Evolutionary conservation across 2,888 invertebrate genomes (phyloP), one percentile per base, ranked within the genome.

Genomic region (Drosophila austrosaltans): DNA sequence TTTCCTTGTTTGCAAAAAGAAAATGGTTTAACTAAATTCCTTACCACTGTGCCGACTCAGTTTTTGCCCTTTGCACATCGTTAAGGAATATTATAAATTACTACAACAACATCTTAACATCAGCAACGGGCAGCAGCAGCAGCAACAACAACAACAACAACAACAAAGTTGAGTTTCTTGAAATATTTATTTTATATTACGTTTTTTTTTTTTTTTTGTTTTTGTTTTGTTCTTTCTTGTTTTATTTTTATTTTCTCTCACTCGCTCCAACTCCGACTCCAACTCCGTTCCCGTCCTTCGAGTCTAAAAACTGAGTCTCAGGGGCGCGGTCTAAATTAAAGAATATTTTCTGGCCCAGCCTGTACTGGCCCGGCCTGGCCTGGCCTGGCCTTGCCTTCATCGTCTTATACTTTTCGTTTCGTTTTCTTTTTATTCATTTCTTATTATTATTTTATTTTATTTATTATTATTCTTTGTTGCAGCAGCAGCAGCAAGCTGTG

Each of bases 21-120:
- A 30, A 6, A 5, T 5, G 6, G 1, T 30, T 1, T 10, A 2
- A 6, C 20, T 39, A 7, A 16, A 44, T 54, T 59, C 10, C 1
- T 16, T 1, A 44, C 81, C 78, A 80, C 76, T 77, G 81, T 81
- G 40, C 58, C 54, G 22, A 10, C 22, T 66, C 79, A 82, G 87
- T 81, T 79, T 77, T 78, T 84, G 84, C 88, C 88, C 89, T 83
- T 87, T 86, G 86, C 78, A 82, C 82, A 84, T 90, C 82, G 90
- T 90, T 89, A 91, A 90, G 82, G 87, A 89, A 89, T 90, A 89
- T 90, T 90, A 90, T 90, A 90, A 90, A 91, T 91, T 90, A 91
- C 91, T 87, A 78, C 82, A 89, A 77, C 81, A 82, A 78, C 78
- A 86, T 78, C 75, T 77, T 63, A 79, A 64, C 66, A 66, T 61